Evolutionary conservation across 1,140 invertebrate genomes (phyloP), one percentile per base, ranked within the genome.

Genomic region (Zaprionus kolodkinae): DNA sequence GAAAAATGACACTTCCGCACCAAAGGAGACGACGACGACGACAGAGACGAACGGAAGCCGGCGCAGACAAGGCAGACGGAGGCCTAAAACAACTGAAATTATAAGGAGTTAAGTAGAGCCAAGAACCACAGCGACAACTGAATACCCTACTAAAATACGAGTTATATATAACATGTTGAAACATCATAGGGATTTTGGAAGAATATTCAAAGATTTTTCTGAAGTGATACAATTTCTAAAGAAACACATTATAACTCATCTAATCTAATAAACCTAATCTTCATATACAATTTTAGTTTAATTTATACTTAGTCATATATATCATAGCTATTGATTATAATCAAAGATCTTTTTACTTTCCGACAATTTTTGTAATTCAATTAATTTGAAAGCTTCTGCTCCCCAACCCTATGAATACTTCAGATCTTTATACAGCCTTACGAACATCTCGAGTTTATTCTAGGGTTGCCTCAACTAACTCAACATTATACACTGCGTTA

Each of bases 1-100:
- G 86, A 85, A 86, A 90, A 89, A 90, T 83, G 85, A 89, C 85
- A 89, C 85, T 89, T 89, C 85, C 85, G 79, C 74, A 61, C 45
- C 62, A 79, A 79, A 21, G 21, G 2, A 21, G 21, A 21, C 21
- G 21, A 1, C 21, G 21, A 21, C 21, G 21, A 2, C 1, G 21
- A 81, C 7, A 69, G 66, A 71, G 77, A 75, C 38, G 52, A 72
- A 76, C 52, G 61, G 52, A 71, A 66, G 27, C 30, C 50, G 15
- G 63, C 33, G 30, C 73, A 72, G 72, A 67, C 76, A 79, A 76
- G 76, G 62, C 50, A 71, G 60, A 70, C n/a, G n/a, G 21, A 21
- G 21, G 73, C 78, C 79, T 87, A 88, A 89, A 88, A 88, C 84
- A 88, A 88, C 79, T 71, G 75, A 89, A 89, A 89, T 88, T 89